Evolutionary conservation across 2,888 invertebrate genomes (phyloP).

Genomic region (Caenorhabditis panamensis): DNA sequence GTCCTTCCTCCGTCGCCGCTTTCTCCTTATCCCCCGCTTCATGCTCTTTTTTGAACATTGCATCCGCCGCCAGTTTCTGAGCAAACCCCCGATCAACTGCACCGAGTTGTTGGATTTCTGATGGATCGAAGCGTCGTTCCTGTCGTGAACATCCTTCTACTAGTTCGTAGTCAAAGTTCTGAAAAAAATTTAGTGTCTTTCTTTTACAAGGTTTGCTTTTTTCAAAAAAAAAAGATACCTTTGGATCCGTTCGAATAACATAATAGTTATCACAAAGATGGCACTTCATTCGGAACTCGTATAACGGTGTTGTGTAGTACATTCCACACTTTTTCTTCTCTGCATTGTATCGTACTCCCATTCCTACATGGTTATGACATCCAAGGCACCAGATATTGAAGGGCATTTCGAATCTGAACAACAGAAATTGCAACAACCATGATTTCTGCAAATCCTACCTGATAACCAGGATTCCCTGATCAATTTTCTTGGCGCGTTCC

Average conservation of each 20-base stretch:
- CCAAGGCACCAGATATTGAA: conserved; percentile 99
- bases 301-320: conserved; percentile 98
- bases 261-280: conserved; percentile 97
- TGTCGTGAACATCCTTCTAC: conserved; percentile 95
- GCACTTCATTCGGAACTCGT: conserved; percentile 99
- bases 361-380: conserved; percentile 97
- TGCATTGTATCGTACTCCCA: conserved; percentile 96
- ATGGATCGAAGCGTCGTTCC: conserved; percentile 98
- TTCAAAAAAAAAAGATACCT: conserved; percentile 83
- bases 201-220: neutral
- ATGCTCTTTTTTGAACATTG: conserved; percentile 98
- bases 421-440: too few relatives aligned
- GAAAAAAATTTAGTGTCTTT: conserved; percentile 74
- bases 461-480: conserved; percentile 94
- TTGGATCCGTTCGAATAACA: conserved; percentile 98
- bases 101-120: conserved; percentile 85
- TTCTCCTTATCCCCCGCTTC: conserved; percentile 84
- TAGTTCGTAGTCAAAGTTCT: conserved; percentile 97
- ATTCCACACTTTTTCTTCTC: conserved; percentile 88
- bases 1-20: conserved; percentile 92
- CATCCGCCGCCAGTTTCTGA: conserved; percentile 92
- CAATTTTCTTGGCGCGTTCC: conserved; percentile 95
- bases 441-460: conserved; percentile 85
- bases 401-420: conserved; percentile 93
- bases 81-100: conserved; percentile 89